phyloP scores from a whole-genome alignment of 2,113 vertebrate genomes.

The Pycnonotus jocosus region DNA sequence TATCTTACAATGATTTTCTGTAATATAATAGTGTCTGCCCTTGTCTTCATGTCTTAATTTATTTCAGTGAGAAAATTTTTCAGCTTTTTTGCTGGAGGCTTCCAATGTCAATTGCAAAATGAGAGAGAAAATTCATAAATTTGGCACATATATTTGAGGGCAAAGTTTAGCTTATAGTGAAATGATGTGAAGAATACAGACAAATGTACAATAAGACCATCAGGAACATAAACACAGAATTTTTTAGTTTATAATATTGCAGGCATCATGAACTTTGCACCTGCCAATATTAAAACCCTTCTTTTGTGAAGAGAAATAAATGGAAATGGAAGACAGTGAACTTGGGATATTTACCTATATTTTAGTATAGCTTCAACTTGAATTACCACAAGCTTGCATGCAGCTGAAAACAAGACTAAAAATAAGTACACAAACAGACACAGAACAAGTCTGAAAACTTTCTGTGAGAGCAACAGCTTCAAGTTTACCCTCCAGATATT shows the following conservation, averaged over 20 bases:
- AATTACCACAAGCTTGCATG: not conserved
- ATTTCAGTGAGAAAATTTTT: not conserved
- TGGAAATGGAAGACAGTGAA: not conserved
- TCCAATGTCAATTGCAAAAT: not conserved
- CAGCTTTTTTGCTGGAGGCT: not conserved
- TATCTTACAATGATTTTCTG: not conserved
- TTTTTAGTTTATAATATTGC: not conserved
- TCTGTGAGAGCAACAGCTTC: not conserved
- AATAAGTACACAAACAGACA: not conserved
- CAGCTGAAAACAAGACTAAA: not conserved
- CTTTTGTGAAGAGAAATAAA: not conserved
- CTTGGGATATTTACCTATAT: not conserved
- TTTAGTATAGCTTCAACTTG: not conserved
- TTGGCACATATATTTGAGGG: not conserved
- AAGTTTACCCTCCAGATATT: not conserved
- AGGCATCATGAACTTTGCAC: not conserved
- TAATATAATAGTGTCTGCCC: not conserved
- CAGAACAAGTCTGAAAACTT: not conserved
- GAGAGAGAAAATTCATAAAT: not conserved
- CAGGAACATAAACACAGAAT: not conserved
- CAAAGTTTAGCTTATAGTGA: not conserved
- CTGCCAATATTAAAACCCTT: not conserved
- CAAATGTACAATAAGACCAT: not conserved
- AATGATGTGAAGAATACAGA: not conserved
- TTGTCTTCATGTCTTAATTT: not conserved